Conservation (phyloP, 2,113 vertebrate species). For the Crotalus viridis region DNA sequence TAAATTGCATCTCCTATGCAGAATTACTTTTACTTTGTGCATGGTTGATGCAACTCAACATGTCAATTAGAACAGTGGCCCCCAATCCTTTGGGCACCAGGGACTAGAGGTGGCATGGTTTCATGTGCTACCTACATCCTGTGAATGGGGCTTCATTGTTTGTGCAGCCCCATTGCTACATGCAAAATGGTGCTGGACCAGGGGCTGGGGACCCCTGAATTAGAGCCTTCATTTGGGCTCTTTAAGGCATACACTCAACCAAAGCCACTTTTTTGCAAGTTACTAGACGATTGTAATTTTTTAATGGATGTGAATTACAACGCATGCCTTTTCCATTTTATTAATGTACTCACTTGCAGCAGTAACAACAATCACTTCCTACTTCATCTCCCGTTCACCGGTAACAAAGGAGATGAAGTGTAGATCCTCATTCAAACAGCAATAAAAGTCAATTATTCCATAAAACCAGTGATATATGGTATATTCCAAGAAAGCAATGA, state of each 20-base stretch:
- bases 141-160: too few relatives aligned
- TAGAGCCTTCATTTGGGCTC: neutral
- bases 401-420: neutral
- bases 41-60: neutral
- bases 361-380: neutral
- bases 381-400: neutral
- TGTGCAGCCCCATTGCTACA: too few relatives aligned
- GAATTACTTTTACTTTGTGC: neutral
- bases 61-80: neutral
- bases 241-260: neutral
- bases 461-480: neutral
- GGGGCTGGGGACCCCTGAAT: neutral
- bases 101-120: too few relatives aligned
- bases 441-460: neutral
- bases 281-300: neutral
- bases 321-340: constrained; percentile 2
- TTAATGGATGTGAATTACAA: neutral
- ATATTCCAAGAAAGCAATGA: neutral
- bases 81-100: too few relatives aligned
- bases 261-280: neutral
- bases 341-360: neutral
- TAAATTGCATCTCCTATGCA: neutral
- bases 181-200: too few relatives aligned
- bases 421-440: neutral
- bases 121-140: too few relatives aligned